Conservation (phyloP, 92 coral and sea anemone genomes). For the Porites rus region DNA sequence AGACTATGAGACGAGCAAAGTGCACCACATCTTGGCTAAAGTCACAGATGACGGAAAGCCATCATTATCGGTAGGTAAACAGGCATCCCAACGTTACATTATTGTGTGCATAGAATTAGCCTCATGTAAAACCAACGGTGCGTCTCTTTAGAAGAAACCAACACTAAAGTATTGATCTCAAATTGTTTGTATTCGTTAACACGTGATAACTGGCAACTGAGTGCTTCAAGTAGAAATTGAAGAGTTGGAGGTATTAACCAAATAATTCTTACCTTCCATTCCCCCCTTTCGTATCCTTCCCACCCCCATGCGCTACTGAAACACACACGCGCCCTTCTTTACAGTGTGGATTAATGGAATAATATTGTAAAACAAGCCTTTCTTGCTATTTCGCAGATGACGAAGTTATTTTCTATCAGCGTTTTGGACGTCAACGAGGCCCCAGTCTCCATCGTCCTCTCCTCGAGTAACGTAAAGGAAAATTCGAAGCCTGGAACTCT, state of each 20-base stretch:
- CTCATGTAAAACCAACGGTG: too few relatives aligned
- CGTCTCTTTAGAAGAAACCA: too few relatives aligned
- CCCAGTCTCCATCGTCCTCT: conserved; percentile 80
- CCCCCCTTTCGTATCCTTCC: too few relatives aligned
- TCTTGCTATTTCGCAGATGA: conserved; percentile 60
- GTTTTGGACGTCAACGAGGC: conserved; percentile 92
- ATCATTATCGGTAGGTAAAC: conserved; percentile 62
- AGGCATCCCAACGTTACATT: neutral
- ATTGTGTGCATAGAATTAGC: too few relatives aligned
- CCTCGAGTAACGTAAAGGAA: conserved; percentile 68
- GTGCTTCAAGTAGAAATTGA: too few relatives aligned
- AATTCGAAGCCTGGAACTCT: conserved; percentile 69
- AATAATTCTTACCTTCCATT: too few relatives aligned
- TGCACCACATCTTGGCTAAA: conserved; percentile 65
- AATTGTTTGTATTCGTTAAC: too few relatives aligned
- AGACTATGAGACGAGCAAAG: conserved; percentile 82
- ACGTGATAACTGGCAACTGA: too few relatives aligned
- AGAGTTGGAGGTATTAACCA: too few relatives aligned
- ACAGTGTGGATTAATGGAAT: neutral
- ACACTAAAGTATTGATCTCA: too few relatives aligned
- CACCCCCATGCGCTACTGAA: too few relatives aligned
- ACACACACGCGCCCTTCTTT: neutral
- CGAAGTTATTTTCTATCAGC: conserved; percentile 75
- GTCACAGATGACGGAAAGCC: conserved; percentile 81
- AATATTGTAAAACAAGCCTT: too few relatives aligned